Evolutionary conservation across 1,140 invertebrate genomes (phyloP).

Genomic region (Scaptomyza pallida): DNA sequence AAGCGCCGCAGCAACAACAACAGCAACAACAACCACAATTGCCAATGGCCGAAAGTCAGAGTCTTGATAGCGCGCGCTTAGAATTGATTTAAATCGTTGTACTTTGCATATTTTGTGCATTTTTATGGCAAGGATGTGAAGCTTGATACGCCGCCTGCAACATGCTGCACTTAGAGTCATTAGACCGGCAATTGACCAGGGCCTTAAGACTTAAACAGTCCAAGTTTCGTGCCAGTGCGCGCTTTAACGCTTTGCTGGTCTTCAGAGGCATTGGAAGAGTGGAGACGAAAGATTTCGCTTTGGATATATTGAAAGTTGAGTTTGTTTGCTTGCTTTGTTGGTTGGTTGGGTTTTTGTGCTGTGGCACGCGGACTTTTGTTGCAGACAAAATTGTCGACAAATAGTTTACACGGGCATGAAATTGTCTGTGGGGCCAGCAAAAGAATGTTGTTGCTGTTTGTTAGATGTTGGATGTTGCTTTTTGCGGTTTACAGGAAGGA

Average conservation of each 20-base stretch:
- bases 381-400: conserved; percentile 82
- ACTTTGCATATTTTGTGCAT: conserved; percentile 65
- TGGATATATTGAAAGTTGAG: conserved; percentile 9
- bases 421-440: conserved; percentile 55
- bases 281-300: not conserved
- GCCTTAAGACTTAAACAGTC: conserved; percentile 27
- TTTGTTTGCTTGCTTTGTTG: conserved; percentile 15
- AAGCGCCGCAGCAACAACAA: conserved; percentile 32
- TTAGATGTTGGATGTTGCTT: conserved; percentile 3
- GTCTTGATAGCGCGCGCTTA: conserved; percentile 46
- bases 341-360: conserved; percentile 25
- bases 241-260: conserved; percentile 68
- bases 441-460: conserved; percentile 61
- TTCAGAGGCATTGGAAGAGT: not conserved
- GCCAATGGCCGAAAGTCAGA: not conserved
- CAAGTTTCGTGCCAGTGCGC: conserved; percentile 65
- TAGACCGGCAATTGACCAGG: conserved; percentile 68
- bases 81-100: conserved; percentile 78
- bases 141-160: not conserved
- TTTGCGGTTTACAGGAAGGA: conserved; percentile 49
- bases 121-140: conserved; percentile 51
- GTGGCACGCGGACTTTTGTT: conserved; percentile 77
- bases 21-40: conserved; percentile 18
- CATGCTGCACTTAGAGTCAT: conserved; percentile 44
- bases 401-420: conserved; percentile 83